Base-by-base conservation (phyloP, 2,113 vertebrate species). In the Pseudonaja textilis region DNA sequence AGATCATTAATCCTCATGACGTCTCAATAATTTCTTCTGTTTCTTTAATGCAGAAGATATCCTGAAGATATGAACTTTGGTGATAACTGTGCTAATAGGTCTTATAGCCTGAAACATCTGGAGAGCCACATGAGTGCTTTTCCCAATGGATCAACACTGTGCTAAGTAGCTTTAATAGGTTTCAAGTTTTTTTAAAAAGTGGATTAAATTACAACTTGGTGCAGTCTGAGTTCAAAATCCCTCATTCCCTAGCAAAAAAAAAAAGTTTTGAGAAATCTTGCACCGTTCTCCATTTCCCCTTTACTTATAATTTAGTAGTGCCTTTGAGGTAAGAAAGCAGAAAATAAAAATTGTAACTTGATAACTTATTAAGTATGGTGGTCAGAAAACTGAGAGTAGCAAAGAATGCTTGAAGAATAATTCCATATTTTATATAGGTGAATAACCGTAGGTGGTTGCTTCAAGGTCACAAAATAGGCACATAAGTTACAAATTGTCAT, bases 261-360 rank as follows among this genome's bases (percentile, higher is more conserved):
- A 59, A 59, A 23, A 22, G 4, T 11, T 4, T 6, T 14, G 16
- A 45, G 74, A 85, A 34, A 39, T 74, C 16, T 74, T 74, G 16
- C n/a, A 8, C 2, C 6, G 20, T 74, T 74, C 20, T 74, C 6
- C 20, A 54, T 55, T 64, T 7, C 91, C 93, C 16, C 90, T 95
- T 89, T 93, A 26, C 0, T 91, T 89, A n/a, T 87, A n/a, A 23
- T 90, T 45, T 74, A 20, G 12, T 93, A 7, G 12, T 93, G 87
- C 45, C 81, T 50, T 52, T 93, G 90, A 39, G 74, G 10, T 74
- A n/a, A 94, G 26, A 50, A 39, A 23, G 29, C 47, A 47, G 42
- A 89, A 85, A 34, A 18, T 57, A 91, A 1, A 88, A 69, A 34
- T 20, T 85, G 42, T 69, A 94, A 91, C 0, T 88, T 1, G 22